Conservation (phyloP, 2,888 invertebrate species). For the Morpho deidamia region DNA sequence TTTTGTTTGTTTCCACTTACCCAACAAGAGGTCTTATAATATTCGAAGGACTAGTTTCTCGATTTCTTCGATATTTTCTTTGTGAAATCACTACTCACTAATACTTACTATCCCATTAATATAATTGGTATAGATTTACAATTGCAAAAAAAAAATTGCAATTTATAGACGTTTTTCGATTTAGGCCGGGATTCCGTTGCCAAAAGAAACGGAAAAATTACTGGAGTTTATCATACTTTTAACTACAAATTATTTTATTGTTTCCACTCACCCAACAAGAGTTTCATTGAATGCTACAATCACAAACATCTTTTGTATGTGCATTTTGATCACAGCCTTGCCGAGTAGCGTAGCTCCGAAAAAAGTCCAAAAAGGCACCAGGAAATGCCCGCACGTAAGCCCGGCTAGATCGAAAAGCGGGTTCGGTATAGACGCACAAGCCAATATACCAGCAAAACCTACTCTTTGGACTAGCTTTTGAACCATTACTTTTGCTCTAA, state of each 20-base stretch:
- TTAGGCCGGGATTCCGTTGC: too few species aligned
- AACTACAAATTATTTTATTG: too few species aligned
- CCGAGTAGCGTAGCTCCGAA: slow-evolving; percentile 99
- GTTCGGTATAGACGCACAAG: slow-evolving; percentile 99
- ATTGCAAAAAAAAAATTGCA: too few species aligned
- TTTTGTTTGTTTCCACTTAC: slow-evolving; percentile 59
- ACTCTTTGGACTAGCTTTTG: slow-evolving; percentile 94
- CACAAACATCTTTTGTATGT: slow-evolving; percentile 98
- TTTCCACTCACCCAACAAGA: slow-evolving; percentile 86
- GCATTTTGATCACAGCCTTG: slow-evolving; percentile 98
- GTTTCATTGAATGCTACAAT: slow-evolving; percentile 97
- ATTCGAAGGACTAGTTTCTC: too few species aligned
- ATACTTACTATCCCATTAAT: too few species aligned
- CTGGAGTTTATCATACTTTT: too few species aligned
- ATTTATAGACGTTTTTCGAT: too few species aligned
- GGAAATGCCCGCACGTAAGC: slow-evolving; percentile 98
- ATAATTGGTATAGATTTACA: too few species aligned
- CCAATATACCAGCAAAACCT: slow-evolving; percentile 96
- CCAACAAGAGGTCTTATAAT: slow-evolving; percentile 94
- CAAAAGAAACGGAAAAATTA: too few species aligned
- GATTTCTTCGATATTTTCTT: too few species aligned
- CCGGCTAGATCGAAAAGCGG: slow-evolving; percentile 99
- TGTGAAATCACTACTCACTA: too few species aligned
- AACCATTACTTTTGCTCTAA: slow-evolving; percentile 88
- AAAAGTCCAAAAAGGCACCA: slow-evolving; percentile 99